These are phyloP conservation scores for Artibeus jamaicensis DNA, from an alignment of 2,797 vertebrate genomes.

Conservation along the genomic window DNA sequence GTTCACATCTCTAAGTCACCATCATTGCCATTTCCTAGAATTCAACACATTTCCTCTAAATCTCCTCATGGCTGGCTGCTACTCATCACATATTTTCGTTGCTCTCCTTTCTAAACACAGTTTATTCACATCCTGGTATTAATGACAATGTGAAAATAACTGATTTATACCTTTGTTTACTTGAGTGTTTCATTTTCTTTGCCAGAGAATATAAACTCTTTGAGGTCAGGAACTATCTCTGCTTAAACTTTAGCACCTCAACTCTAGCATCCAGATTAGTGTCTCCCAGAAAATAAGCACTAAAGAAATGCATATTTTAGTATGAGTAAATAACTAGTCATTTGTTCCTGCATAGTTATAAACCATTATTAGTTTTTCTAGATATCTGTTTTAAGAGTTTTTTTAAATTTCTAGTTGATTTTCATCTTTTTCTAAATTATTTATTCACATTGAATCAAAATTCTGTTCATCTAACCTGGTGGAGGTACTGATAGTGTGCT, in stretches of 20 bases:
- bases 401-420: slow-evolving; percentile 4
- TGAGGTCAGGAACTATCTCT: background rate
- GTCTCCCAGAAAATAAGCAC: background rate
- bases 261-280: background rate
- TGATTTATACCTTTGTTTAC: background rate
- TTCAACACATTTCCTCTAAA: background rate
- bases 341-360: background rate
- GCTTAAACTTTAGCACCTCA: background rate
- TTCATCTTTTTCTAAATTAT: background rate
- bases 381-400: background rate
- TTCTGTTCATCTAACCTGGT: background rate
- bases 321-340: background rate
- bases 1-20: background rate
- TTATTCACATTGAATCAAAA: background rate
- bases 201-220: background rate
- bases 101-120: background rate
- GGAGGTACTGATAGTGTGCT: background rate
- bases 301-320: background rate
- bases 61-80: background rate
- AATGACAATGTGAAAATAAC: background rate
- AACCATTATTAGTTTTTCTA: background rate
- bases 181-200: background rate
- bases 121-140: background rate
- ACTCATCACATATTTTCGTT: background rate
- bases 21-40: background rate